Evolutionary conservation across 2,113 vertebrate species (phyloP).

Genomic region (Aptenodytes patagonicus): DNA sequence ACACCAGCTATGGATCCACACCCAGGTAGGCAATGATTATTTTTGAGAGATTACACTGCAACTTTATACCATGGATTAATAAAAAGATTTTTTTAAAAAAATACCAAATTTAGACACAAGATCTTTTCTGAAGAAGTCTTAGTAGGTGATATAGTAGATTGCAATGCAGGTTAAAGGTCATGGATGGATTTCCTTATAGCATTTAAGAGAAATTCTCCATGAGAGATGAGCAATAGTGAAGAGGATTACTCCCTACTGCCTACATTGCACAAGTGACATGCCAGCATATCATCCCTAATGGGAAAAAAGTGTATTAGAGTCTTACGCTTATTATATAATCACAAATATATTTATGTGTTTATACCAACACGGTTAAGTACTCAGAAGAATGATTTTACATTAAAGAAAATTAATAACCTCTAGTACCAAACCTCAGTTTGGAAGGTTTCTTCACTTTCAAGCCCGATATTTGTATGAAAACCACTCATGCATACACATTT

Average conservation of each 20-base stretch:
- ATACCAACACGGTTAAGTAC: fast-evolving
- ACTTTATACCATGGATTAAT: background rate
- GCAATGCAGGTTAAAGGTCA: background rate
- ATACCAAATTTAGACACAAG: background rate
- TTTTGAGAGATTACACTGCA: background rate
- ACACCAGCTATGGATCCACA: background rate
- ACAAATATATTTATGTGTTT: background rate
- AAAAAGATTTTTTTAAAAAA: background rate
- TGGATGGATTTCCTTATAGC: background rate
- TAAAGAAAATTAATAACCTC: background rate
- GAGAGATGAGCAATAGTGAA: background rate
- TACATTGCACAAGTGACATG: background rate
- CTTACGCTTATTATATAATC: background rate
- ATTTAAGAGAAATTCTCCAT: background rate
- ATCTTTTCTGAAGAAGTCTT: background rate
- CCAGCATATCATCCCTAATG: background rate
- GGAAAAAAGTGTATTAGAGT: background rate
- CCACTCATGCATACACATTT: background rate
- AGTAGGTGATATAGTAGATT: background rate
- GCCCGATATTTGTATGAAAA: background rate
- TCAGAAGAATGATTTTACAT: background rate
- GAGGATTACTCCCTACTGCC: background rate
- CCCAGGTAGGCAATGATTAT: background rate
- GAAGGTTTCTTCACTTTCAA: background rate
- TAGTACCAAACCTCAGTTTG: background rate